phyloP scores from a whole-genome alignment of 2,113 vertebrate genomes.

The Corythornis vintsioides region DNA sequence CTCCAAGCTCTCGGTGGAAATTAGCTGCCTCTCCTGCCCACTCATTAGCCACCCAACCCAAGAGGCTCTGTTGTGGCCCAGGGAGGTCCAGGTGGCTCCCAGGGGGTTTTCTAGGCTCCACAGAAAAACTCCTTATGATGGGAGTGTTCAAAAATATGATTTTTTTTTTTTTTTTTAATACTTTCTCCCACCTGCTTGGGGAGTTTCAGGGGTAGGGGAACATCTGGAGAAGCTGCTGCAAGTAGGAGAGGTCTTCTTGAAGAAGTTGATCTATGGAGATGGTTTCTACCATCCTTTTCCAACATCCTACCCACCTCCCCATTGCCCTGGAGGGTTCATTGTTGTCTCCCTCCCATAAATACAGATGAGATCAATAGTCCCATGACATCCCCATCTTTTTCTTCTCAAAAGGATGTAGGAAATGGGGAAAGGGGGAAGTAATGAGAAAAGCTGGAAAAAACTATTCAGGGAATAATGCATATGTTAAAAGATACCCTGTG shows the following conservation, averaged over 20 bases:
- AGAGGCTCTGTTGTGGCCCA: not conserved
- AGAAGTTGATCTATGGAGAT: fast-evolving
- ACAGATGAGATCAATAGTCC: fast-evolving
- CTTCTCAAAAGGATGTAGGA: not conserved
- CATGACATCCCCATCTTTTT: fast-evolving
- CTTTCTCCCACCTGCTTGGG: not conserved
- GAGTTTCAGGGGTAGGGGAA: not conserved
- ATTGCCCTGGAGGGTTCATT: not conserved
- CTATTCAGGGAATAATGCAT: not conserved
- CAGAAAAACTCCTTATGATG: not conserved
- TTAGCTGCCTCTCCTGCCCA: slow-evolving; percentile 48
- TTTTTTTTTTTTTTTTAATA: not conserved
- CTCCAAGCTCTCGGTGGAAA: slow-evolving; percentile 41
- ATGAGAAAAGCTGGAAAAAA: not conserved
- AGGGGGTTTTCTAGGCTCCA: not conserved
- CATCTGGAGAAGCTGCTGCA: not conserved
- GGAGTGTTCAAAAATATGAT: not conserved
- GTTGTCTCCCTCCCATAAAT: not conserved
- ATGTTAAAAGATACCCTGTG: fast-evolving
- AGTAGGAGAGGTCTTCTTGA: not conserved
- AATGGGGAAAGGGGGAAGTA: not conserved
- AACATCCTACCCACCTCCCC: not conserved
- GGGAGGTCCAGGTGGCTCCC: not conserved
- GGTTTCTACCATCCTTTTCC: not conserved
- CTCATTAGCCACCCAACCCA: not conserved